Base-by-base conservation (phyloP, 2,113 vertebrate species). In the Erythrolamprus reginae region DNA sequence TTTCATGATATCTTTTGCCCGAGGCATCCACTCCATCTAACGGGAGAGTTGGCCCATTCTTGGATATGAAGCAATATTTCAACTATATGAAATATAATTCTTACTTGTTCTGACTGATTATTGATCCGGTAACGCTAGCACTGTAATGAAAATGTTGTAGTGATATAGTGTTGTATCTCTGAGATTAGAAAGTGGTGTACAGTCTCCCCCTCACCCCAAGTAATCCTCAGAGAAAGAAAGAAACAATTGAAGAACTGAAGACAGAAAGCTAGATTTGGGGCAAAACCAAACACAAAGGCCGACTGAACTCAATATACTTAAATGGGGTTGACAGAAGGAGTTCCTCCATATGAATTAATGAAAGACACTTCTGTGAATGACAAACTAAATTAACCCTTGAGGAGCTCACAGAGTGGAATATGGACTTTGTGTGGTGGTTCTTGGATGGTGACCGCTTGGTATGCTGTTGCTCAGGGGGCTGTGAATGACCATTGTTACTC, bases 211-310 rank as follows among this genome's bases (percentile, higher is more conserved):
- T 24, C 1, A 1, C 21, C 53, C 19, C 23, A 77, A 86, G 70
- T 70, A 86, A 65, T 84, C 77, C 24, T 88, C 84, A 88, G 48
- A 23, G 7, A 15, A 0, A 26, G 5, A 89, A 89, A 55, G 61
- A 88, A 93, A 91, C 38, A 17, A n/a, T 90, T 45, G 65, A 53
- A 91, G 47, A 52, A 24, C 4, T 48, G 5, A 24, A 92, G 55
- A 15, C 10, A 61, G 28, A 77, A 77, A 42, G 17, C 48, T n/a
- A 56, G 77, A 82, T 90, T 51, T 65, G 50, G n/a, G 83, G n/a
- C 47, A 38, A 58, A 51, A 51, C 51, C 5, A 6, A 90, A 33
- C 10, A 52, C 33, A 42, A 19, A 89, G 47, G 15, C 24, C 51
- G 21, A 19, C 3, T 19, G 13, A 56, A 19, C 28, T 53, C 50